These are phyloP conservation scores for Paelopatides confundens DNA, from an alignment of 53 echinoderm and acorn worm species.

Conservation along the genomic window DNA sequence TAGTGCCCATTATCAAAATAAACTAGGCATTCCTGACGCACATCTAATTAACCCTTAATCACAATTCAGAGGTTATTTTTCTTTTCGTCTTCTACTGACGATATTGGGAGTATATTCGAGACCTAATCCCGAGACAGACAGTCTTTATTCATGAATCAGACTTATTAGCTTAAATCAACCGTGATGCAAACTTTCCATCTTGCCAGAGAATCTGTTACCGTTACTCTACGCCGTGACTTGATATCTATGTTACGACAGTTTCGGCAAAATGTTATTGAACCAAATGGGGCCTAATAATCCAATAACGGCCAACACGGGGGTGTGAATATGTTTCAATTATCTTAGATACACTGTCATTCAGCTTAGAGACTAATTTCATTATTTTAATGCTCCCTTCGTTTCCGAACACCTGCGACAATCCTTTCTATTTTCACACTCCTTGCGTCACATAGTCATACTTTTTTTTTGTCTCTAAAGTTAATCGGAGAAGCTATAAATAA, in stretches of 20 bases:
- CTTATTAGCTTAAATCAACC: neutral
- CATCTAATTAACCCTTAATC: too few relatives aligned
- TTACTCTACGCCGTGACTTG: neutral
- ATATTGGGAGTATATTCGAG: too few relatives aligned
- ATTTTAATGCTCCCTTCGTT: neutral
- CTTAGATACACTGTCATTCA: neutral
- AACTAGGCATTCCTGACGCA: too few relatives aligned
- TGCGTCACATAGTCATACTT: slow-evolving; percentile 3
- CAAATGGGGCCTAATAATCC: slow-evolving; percentile 8
- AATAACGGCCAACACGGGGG: neutral
- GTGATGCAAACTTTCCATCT: neutral
- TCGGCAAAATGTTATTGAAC: neutral
- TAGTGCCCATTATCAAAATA: too few relatives aligned
- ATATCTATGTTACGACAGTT: neutral
- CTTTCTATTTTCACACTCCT: neutral
- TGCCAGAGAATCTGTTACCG: neutral
- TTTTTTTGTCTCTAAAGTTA: neutral
- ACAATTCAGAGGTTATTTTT: too few relatives aligned
- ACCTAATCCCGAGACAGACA: neutral
- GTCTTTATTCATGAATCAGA: neutral
- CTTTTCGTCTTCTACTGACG: too few relatives aligned
- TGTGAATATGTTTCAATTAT: neutral
- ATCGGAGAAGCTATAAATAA: neutral
- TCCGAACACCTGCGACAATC: neutral
- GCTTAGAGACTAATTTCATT: neutral